A percentile compares a stretch with the other conserved stretches of the same genome.
Conservation (phyloP, 2,888 invertebrate genomes). For the Choreutis nemorana region DNA sequence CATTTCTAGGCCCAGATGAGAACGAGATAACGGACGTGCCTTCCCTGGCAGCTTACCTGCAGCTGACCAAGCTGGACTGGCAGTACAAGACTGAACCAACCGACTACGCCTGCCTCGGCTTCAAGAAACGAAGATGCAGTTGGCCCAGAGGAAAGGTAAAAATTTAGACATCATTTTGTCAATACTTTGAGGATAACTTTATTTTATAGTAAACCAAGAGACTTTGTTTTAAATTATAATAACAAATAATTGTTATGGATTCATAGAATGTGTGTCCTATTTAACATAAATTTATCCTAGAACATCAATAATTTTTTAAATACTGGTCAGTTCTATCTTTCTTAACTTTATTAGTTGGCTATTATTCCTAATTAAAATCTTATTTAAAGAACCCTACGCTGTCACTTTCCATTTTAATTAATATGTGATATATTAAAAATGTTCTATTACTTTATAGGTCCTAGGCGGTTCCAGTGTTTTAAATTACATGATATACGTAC, state of each 20-base stretch:
- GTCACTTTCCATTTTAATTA: background rate
- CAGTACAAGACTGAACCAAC: slow-evolving; percentile 89
- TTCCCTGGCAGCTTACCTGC: slow-evolving; percentile 85
- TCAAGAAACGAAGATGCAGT: slow-evolving; percentile 83
- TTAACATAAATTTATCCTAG: no score
- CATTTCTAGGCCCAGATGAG: slow-evolving; percentile 82
- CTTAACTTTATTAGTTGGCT: no score
- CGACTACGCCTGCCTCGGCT: slow-evolving; percentile 80
- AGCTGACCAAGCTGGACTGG: slow-evolving; percentile 88
- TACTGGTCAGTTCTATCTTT: no score
- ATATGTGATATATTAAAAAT: background rate
- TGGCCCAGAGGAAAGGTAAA: slow-evolving; percentile 84
- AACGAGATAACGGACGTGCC: slow-evolving; percentile 90
- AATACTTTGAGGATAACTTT: no score
- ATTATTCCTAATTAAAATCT: no score
- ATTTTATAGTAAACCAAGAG: no score
- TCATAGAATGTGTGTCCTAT: no score
- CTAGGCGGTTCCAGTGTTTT: slow-evolving; percentile 88
- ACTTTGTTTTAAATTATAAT: no score
- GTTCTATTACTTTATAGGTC: slow-evolving; percentile 49
- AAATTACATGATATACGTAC: slow-evolving; percentile 91
- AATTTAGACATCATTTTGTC: background rate
- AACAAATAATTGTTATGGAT: no score
- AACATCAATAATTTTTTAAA: no score
- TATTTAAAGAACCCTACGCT: no score